These are phyloP conservation scores for Pantherophis vulpinus DNA, from an alignment of 2,797 vertebrate genomes.

Conservation along the genomic window DNA sequence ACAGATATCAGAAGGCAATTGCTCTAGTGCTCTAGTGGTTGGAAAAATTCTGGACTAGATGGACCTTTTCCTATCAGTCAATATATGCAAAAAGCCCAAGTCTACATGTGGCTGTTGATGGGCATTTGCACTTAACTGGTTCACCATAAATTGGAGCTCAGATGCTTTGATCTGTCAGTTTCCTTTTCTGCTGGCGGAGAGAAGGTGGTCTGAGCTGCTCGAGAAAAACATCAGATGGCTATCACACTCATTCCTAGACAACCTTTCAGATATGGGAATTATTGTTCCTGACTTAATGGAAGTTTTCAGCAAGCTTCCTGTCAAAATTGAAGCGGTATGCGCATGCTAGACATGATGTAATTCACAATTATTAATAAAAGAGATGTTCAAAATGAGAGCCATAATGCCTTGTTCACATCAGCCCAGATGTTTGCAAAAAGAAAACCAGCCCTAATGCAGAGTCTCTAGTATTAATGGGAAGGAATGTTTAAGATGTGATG, in stretches of 20 bases:
- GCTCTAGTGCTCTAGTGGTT: neutral
- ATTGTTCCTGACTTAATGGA: conserved; percentile 17
- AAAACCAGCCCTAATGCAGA: conserved; percentile 69
- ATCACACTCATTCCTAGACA: neutral
- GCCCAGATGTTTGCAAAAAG: conserved; percentile 73
- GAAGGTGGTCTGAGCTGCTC: neutral
- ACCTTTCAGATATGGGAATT: conserved; percentile 3
- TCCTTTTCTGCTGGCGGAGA: neutral
- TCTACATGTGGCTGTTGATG: neutral
- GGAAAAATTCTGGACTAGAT: neutral
- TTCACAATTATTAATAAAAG: conserved; percentile 75
- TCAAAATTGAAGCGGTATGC: conserved; percentile 64
- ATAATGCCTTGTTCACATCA: conserved; percentile 69
- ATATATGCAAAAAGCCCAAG: neutral
- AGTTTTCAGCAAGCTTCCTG: conserved; percentile 56
- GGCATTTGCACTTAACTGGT: neutral
- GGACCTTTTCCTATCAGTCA: neutral
- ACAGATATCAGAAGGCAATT: neutral
- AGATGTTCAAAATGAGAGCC: conserved; percentile 66
- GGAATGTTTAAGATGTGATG: conserved; percentile 71
- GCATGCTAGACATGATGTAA: conserved; percentile 71
- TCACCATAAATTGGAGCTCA: neutral
- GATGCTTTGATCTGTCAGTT: neutral
- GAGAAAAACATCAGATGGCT: neutral
- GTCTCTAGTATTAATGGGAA: conserved; percentile 69